These are phyloP conservation scores for Pogonomyrmex barbatus DNA, from an alignment of 1,140 invertebrate genomes.

Conservation along the genomic window DNA sequence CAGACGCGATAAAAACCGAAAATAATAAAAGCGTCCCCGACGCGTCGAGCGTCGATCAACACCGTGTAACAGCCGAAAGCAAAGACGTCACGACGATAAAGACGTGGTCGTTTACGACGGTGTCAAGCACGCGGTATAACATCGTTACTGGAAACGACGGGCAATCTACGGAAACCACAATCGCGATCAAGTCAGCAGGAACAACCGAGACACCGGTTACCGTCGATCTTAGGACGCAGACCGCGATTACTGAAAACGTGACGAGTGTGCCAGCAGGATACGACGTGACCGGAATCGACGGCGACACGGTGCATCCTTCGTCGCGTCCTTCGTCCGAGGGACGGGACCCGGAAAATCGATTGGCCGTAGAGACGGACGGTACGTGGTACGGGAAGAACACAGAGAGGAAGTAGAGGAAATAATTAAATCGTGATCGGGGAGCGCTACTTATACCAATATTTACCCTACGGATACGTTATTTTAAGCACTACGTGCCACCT, in stretches of 20 bases:
- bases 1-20: not conserved
- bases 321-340: slow-evolving; percentile 61
- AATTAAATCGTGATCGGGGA: slow-evolving; percentile 29
- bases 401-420: slow-evolving; percentile 26
- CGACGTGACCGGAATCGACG: slow-evolving; percentile 63
- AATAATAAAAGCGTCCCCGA: not conserved
- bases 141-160: not conserved
- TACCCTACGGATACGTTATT: not conserved
- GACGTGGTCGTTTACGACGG: not conserved
- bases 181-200: not conserved
- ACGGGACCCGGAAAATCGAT: slow-evolving; percentile 29
- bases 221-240: slow-evolving; percentile 4
- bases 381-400: not conserved
- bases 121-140: not conserved
- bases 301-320: slow-evolving; percentile 44
- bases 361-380: not conserved
- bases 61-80: not conserved
- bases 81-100: not conserved
- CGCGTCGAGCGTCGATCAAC: too few relatives aligned
- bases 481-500: not conserved
- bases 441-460: not conserved
- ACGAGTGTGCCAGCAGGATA: not conserved
- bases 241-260: slow-evolving; percentile 22
- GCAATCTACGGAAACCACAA: not conserved
- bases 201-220: not conserved